These are phyloP conservation scores for Semaprochilodus insignis DNA, from an alignment of 2,797 vertebrate genomes.

Conservation along the genomic window DNA sequence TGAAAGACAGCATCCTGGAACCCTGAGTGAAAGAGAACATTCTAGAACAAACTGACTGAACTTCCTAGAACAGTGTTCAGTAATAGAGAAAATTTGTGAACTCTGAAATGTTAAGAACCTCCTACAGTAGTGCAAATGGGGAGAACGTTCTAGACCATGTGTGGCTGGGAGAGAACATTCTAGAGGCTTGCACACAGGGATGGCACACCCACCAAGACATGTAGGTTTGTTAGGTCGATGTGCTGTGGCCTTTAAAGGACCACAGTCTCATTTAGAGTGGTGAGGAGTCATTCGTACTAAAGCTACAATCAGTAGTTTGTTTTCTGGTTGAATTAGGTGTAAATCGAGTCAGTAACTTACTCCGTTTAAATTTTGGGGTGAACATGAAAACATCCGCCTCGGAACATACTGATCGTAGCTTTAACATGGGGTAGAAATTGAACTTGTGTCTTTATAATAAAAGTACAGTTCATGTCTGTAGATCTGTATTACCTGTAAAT, in stretches of 20 bases:
- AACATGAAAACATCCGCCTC: neutral
- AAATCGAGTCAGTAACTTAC: neutral
- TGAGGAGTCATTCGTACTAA: neutral
- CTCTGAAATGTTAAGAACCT: neutral
- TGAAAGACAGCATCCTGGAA: neutral
- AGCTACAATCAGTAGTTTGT: slow-evolving; percentile 5
- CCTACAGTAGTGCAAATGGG: neutral
- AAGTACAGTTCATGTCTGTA: neutral
- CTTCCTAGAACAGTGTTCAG: neutral
- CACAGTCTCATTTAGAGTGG: neutral
- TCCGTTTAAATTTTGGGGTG: neutral
- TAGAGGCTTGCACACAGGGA: neutral
- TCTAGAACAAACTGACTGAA: neutral
- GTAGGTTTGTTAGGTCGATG: neutral
- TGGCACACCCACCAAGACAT: neutral
- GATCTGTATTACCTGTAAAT: slow-evolving; percentile 2
- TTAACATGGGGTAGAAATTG: neutral
- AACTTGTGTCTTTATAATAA: neutral
- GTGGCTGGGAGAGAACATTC: neutral
- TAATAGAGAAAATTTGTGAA: too few species aligned
- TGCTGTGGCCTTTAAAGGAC: neutral
- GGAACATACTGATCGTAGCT: neutral
- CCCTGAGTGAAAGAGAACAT: neutral
- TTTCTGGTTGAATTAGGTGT: neutral
- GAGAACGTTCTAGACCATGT: neutral